Evolutionary conservation across 2,888 invertebrate genomes (phyloP).

Genomic region (Dryococelus australis): DNA sequence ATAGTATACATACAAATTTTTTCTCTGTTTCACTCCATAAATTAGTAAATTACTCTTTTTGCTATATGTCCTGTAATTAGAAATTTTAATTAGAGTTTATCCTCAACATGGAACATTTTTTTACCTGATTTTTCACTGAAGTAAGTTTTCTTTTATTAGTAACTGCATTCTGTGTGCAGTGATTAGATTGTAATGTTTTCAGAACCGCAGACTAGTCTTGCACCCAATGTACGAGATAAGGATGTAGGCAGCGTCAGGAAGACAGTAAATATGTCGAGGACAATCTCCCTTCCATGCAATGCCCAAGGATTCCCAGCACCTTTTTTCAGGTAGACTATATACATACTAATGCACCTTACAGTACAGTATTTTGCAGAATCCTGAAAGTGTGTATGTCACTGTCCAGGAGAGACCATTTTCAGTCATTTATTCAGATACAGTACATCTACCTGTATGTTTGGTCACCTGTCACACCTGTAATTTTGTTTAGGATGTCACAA

Average conservation of each 20-base stretch:
- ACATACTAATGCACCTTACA: conserved; percentile 34
- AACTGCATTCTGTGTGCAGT: neutral
- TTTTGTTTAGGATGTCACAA: too few relatives aligned
- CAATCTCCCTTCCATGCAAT: conserved; percentile 59
- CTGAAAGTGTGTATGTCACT: neutral
- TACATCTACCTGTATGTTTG: too few relatives aligned
- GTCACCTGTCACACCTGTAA: too few relatives aligned
- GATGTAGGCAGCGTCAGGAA: conserved; percentile 50
- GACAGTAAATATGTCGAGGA: conserved; percentile 35
- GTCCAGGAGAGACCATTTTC: neutral
- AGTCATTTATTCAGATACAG: neutral
- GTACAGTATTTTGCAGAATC: too few relatives aligned
- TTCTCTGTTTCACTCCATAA: too few relatives aligned
- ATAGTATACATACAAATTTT: too few relatives aligned
- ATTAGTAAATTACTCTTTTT: too few relatives aligned
- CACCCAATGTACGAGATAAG: conserved; percentile 59
- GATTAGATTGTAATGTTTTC: conserved; percentile 47
- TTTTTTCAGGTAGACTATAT: conserved; percentile 54
- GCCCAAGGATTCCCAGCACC: conserved; percentile 60
- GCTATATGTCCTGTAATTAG: too few relatives aligned
- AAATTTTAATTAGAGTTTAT: too few relatives aligned
- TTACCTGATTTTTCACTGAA: neutral
- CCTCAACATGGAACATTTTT: too few relatives aligned
- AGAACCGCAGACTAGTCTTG: conserved; percentile 59
- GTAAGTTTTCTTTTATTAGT: neutral